Evolutionary conservation across 2,888 invertebrate genomes (phyloP).

Genomic region (Ophion slaviceki): DNA sequence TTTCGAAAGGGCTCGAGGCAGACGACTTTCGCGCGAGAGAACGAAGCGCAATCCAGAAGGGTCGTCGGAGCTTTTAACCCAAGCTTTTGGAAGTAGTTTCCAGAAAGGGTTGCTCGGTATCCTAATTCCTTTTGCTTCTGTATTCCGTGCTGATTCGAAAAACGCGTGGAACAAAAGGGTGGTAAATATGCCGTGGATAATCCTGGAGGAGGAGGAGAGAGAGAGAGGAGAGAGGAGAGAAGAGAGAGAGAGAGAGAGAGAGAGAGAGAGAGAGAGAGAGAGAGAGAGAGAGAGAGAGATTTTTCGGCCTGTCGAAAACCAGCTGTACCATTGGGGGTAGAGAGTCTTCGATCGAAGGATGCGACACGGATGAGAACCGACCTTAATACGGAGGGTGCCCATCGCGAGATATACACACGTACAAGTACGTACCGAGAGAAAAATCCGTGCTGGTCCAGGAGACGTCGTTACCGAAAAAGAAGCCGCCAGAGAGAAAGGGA

Average conservation of each 20-base stretch:
- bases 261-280: too few relatives aligned
- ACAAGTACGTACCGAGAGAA: constrained; percentile 7
- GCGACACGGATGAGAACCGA: constrained; percentile 21
- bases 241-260: too few relatives aligned
- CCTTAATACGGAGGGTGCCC: constrained; percentile 26
- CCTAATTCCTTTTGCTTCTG: constrained; percentile 25
- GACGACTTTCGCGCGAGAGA: constrained; percentile 20
- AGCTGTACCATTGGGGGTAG: constrained; percentile 23
- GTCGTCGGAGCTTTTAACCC: constrained; percentile 28
- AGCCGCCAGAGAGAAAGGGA: constrained; percentile 10
- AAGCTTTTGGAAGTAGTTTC: constrained; percentile 52
- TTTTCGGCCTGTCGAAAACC: background rate
- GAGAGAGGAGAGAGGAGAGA: constrained; percentile 6
- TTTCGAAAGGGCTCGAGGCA: constrained; percentile 35
- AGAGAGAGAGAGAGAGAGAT: too few relatives aligned
- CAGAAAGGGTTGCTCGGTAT: constrained; percentile 43
- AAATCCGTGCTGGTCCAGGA: constrained; percentile 37
- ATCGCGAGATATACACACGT: background rate
- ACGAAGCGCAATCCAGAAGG: constrained; percentile 8
- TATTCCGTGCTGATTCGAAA: constrained; percentile 61
- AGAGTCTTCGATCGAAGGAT: constrained; percentile 21
- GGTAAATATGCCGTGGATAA: constrained; percentile 44
- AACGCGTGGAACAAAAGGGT: constrained; percentile 48
- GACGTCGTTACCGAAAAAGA: constrained; percentile 50
- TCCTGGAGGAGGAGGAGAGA: constrained; percentile 63